A percentile compares a stretch with the other conserved stretches of the same genome.
These are phyloP conservation scores for Recurvirostra avosetta DNA, from an alignment of 2,113 vertebrate species.

Conservation along the genomic window DNA sequence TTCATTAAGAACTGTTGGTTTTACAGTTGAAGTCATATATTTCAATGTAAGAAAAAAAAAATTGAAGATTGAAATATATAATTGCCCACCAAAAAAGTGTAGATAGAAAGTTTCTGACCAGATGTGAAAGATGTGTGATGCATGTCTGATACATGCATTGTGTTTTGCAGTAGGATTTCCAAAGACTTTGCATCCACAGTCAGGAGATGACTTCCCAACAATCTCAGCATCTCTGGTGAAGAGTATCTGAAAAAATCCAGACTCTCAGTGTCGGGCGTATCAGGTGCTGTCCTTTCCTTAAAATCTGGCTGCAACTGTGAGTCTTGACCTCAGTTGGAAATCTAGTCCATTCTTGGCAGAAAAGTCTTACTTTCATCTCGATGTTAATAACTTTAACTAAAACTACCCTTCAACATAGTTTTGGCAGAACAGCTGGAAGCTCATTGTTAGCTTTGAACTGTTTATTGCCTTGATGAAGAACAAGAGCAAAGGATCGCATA, in stretches of 20 bases:
- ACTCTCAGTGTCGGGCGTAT: fast-evolving
- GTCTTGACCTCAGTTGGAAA: neutral
- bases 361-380: neutral
- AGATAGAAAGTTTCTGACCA: neutral
- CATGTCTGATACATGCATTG: neutral
- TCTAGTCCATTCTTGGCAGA: neutral
- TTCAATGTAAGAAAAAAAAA: neutral
- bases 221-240: neutral
- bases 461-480: neutral
- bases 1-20: neutral
- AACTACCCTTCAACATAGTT: neutral
- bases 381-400: neutral
- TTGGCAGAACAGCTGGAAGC: neutral
- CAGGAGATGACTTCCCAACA: neutral
- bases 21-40: neutral
- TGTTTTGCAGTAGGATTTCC: neutral
- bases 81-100: neutral
- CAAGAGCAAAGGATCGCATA: neutral
- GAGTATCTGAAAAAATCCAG: neutral
- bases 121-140: neutral
- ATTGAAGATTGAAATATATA: neutral
- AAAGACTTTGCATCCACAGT: neutral
- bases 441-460: neutral
- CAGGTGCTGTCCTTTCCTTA: neutral
- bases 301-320: neutral